phyloP scores from a whole-genome alignment of 1,140 invertebrate genomes.

The Amphibalanus amphitrite region DNA sequence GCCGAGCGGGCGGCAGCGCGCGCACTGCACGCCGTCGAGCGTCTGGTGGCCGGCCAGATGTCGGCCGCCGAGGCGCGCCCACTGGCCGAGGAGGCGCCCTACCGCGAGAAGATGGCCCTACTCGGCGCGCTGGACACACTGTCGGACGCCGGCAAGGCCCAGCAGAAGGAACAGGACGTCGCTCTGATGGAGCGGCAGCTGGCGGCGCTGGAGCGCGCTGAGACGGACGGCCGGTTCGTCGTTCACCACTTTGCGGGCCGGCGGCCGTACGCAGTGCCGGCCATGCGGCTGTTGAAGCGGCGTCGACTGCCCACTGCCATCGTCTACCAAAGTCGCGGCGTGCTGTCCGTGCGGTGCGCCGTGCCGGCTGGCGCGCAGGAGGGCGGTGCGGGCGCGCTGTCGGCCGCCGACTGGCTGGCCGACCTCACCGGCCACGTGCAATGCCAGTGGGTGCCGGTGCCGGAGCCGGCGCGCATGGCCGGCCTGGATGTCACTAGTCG shows the following conservation, averaged over 20 bases:
- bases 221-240: background rate
- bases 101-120: background rate
- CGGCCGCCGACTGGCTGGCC: background rate
- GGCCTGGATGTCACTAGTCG: background rate
- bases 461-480: background rate
- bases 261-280: background rate
- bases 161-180: background rate
- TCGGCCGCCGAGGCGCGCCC: background rate
- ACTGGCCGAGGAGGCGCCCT: background rate
- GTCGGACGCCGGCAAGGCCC: background rate
- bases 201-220: background rate
- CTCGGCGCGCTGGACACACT: background rate
- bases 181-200: background rate
- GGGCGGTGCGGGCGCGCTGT: background rate
- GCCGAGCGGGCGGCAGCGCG: background rate
- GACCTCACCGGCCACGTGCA: background rate
- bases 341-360: background rate
- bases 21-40: background rate
- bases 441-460: background rate
- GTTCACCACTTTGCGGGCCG: background rate
- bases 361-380: background rate
- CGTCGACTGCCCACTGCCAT: background rate
- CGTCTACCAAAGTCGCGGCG: background rate
- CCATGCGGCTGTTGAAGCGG: background rate
- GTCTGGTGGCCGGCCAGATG: background rate